These are phyloP conservation scores for Datnioides undecimradiatus DNA, from an alignment of 2,113 vertebrate genomes.

Conservation along the genomic window DNA sequence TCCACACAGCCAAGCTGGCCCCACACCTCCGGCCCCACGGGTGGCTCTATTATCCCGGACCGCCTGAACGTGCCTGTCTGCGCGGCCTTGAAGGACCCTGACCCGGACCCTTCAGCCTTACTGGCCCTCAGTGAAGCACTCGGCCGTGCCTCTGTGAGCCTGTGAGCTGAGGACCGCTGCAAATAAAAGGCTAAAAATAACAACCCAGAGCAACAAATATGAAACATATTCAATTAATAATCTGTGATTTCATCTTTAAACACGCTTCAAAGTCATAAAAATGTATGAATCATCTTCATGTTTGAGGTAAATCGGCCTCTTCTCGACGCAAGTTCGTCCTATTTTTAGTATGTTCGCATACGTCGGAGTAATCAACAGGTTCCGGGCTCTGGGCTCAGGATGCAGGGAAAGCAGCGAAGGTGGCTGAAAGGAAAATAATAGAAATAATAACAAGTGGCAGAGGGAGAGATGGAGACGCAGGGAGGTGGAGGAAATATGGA, in stretches of 20 bases:
- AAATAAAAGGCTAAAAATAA: background rate
- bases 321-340: background rate
- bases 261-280: too few relatives aligned
- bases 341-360: accelerated
- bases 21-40: constrained; percentile 18
- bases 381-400: background rate
- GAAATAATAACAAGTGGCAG: background rate
- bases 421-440: background rate
- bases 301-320: background rate
- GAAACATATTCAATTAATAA: too few relatives aligned
- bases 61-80: constrained; percentile 34
- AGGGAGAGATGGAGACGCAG: background rate
- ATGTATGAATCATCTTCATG: too few relatives aligned
- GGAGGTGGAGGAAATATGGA: constrained; percentile 25
- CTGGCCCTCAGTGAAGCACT: constrained; percentile 20
- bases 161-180: background rate
- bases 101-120: constrained; percentile 38
- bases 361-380: background rate
- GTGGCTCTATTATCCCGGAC: constrained; percentile 47
- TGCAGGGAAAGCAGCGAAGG: background rate
- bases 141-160: background rate
- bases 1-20: constrained; percentile 16
- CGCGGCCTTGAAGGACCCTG: constrained; percentile 2
- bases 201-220: too few relatives aligned
- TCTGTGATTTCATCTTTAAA: too few relatives aligned